These are phyloP conservation scores for Stercorarius parasiticus DNA, from an alignment of 2,113 vertebrate species.

Conservation along the genomic window DNA sequence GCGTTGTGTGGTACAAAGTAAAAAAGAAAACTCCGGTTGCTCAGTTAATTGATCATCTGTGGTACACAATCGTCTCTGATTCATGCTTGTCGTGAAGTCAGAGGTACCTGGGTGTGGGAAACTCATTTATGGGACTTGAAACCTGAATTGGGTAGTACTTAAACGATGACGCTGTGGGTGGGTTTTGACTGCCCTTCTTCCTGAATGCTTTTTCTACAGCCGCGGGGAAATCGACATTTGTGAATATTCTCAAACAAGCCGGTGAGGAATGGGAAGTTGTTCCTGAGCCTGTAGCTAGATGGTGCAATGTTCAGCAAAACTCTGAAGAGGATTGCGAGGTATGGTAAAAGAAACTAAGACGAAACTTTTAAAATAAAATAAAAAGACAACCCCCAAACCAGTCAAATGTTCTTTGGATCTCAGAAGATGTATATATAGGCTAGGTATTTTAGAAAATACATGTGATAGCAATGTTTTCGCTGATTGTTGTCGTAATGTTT, in stretches of 20 bases:
- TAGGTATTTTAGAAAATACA: neutral
- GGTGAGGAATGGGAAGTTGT: conserved; percentile 89
- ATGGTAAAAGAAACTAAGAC: neutral
- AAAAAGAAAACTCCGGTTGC: too few species aligned
- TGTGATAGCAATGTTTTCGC: rapidly evolving
- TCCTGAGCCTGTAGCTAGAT: conserved; percentile 90
- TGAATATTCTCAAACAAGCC: conserved; percentile 83
- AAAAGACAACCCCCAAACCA: neutral
- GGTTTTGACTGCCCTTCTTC: neutral
- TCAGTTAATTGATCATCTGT: neutral
- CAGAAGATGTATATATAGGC: rapidly evolving
- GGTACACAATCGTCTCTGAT: neutral
- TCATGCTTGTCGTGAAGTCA: neutral
- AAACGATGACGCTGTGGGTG: neutral
- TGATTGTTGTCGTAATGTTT: neutral
- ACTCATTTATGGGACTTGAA: neutral
- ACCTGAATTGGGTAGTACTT: rapidly evolving
- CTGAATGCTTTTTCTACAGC: conserved; percentile 68
- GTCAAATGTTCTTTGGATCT: neutral
- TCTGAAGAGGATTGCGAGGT: conserved; percentile 87
- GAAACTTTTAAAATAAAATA: neutral
- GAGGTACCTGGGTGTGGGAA: rapidly evolving
- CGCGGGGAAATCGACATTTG: conserved; percentile 91
- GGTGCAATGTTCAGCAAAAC: conserved; percentile 90
- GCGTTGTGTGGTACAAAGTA: neutral